A percentile compares a stretch with the other conserved stretches of the same genome.
These are phyloP conservation scores for Paramacrobiotus metropolitanus DNA, from an alignment of 1,140 invertebrate species.

Conservation along the genomic window DNA sequence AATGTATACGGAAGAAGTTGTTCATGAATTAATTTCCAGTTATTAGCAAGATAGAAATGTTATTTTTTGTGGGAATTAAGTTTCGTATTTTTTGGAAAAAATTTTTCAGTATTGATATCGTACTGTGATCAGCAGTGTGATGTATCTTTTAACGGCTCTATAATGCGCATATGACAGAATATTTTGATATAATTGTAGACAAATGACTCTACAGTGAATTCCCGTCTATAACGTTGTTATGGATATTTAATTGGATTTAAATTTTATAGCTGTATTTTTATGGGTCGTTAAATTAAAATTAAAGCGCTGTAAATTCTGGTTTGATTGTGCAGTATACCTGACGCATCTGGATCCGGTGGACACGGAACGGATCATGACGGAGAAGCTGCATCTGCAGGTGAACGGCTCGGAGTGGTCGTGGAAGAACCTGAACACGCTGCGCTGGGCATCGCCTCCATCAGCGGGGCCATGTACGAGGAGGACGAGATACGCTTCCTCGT, in stretches of 20 bases:
- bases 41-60: too few relatives aligned
- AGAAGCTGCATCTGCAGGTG: conserved; percentile 95
- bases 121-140: too few relatives aligned
- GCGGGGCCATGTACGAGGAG: conserved; percentile 94
- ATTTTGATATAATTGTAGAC: neutral
- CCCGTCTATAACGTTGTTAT: neutral
- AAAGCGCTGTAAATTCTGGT: neutral
- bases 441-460: conserved; percentile 99
- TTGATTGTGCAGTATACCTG: conserved; percentile 47
- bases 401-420: conserved; percentile 98
- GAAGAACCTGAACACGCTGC: conserved; percentile 97
- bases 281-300: too few relatives aligned
- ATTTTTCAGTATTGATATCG: too few relatives aligned
- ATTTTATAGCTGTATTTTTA: neutral
- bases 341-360: conserved; percentile 95
- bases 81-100: too few relatives aligned
- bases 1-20: neutral
- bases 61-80: too few relatives aligned
- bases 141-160: neutral
- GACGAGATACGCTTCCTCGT: conserved; percentile 98
- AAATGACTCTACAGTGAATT: neutral
- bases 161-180: neutral
- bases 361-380: conserved; percentile 96
- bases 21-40: neutral
- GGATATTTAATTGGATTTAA: neutral